These are phyloP conservation scores for Eledona agricola DNA, from an alignment of 2,888 invertebrate species.

Conservation along the genomic window DNA sequence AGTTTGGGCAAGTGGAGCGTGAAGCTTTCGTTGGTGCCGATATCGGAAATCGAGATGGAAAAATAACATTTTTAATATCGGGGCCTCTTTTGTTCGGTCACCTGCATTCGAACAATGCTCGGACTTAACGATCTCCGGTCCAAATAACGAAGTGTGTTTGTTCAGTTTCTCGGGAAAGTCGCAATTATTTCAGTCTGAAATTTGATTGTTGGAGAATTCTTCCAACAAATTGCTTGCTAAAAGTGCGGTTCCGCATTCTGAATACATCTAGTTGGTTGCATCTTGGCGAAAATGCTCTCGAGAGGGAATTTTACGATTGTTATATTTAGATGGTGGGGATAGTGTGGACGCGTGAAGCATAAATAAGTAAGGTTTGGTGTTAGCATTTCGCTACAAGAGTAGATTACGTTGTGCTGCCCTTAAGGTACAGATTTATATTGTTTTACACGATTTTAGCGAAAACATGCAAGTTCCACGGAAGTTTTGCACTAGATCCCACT, in stretches of 20 bases:
- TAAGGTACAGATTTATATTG: constrained; percentile 3
- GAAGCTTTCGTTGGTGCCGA: neutral
- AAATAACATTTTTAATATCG: constrained; percentile 14
- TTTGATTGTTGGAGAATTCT: too few relatives aligned
- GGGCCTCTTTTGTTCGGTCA: constrained; percentile 1
- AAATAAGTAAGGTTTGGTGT: constrained; percentile 5
- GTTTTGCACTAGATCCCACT: too few relatives aligned
- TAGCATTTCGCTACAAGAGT: neutral
- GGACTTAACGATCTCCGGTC: too few relatives aligned
- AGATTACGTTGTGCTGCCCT: constrained; percentile 5
- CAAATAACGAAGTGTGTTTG: too few relatives aligned
- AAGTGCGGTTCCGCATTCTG: too few relatives aligned
- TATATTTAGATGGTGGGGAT: constrained; percentile 3
- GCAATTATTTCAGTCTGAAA: too few relatives aligned
- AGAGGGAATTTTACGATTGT: constrained; percentile 5
- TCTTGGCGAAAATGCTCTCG: neutral
- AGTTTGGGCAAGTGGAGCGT: constrained; percentile 10
- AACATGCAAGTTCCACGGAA: neutral
- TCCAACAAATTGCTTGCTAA: too few relatives aligned
- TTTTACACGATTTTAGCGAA: neutral
- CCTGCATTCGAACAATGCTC: neutral
- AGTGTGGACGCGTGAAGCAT: constrained; percentile 1
- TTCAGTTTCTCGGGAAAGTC: too few relatives aligned
- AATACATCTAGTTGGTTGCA: too few relatives aligned
- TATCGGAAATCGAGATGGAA: constrained; percentile 10